Base-by-base conservation (phyloP, 92 coral and sea anemone species). In the Plumapathes pennacea region DNA sequence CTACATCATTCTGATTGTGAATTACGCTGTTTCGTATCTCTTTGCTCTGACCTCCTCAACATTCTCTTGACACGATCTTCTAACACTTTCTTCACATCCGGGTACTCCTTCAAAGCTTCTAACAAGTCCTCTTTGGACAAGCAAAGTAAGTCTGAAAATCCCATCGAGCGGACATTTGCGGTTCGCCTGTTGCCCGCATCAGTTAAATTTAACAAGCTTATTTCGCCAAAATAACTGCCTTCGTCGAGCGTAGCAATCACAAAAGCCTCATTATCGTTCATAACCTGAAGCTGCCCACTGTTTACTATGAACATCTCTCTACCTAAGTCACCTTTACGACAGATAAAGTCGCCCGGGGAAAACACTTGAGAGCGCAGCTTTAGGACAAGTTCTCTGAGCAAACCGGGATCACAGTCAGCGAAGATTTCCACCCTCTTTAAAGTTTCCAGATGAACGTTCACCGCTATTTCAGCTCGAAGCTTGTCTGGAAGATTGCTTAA, bases 171-270 rank as follows among this genome's bases (percentile, higher is more conserved):
- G 14, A 89, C 90, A 31, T 73, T 60, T 0, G 92, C 92, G 0
- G 97, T 89, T 18, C 97, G 62, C 7, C 92, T 79, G 53, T 85
- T 89, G 1, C 97, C 97, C 37, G 72, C 66, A 46, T 81, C 78
- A 1, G 87, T 72, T 28, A 89, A 43, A 67, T 80, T 82, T 24
- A 89, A 62, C 21, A 89, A 76, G 39, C 97, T 89, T 5, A 89
- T 89, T 62, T 89, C 97, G 5, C 97, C 97, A 58, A 85, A 85
- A 44, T 85, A 86, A 32, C 86, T 89, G 7, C 97, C 97, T 34
- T 86, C 84, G 1, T 83, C 52, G 4, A 89, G 76, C 4, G 86
- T 85, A 8, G 97, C 89, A 1, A 89, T 76, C 24, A 85, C 79
- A 0, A 84, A 64, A 36, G 67, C 50, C 10, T 70, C 68, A 21